phyloP scores from a whole-genome alignment of 2,113 vertebrate species.

The Pelodiscus sinensis region DNA sequence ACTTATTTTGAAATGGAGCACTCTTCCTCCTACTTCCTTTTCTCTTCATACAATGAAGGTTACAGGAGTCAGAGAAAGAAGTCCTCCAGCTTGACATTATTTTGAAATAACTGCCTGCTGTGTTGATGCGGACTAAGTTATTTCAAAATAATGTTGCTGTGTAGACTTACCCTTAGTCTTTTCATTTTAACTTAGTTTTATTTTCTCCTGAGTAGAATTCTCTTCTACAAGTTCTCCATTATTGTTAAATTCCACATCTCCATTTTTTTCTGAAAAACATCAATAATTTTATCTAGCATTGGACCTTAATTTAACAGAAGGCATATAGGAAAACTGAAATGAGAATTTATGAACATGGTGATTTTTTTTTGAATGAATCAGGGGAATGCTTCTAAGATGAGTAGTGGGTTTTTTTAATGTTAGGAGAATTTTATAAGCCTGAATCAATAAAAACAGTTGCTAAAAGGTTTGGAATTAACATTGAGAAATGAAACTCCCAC shows the following conservation, averaged over 20 bases:
- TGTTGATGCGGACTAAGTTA: too few species aligned
- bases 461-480: conserved; percentile 9
- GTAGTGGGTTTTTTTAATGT: neutral
- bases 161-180: too few species aligned
- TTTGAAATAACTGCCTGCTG: too few species aligned
- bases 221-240: conserved; percentile 8
- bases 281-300: neutral
- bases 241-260: neutral
- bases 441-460: conserved; percentile 14
- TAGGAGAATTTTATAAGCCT: conserved; percentile 31
- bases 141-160: too few species aligned
- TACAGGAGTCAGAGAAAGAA: too few species aligned
- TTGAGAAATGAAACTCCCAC: neutral
- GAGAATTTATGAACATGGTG: neutral
- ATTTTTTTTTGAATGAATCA: neutral
- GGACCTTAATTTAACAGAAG: neutral
- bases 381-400: neutral
- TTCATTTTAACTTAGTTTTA: neutral
- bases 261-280: neutral
- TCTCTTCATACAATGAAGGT: too few species aligned
- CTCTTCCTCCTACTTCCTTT: too few species aligned
- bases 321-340: neutral
- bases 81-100: too few species aligned
- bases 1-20: too few species aligned
- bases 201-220: neutral